These are phyloP conservation scores for Phaenicophaeus curvirostris DNA, from an alignment of 2,797 vertebrate genomes.

Conservation along the genomic window DNA sequence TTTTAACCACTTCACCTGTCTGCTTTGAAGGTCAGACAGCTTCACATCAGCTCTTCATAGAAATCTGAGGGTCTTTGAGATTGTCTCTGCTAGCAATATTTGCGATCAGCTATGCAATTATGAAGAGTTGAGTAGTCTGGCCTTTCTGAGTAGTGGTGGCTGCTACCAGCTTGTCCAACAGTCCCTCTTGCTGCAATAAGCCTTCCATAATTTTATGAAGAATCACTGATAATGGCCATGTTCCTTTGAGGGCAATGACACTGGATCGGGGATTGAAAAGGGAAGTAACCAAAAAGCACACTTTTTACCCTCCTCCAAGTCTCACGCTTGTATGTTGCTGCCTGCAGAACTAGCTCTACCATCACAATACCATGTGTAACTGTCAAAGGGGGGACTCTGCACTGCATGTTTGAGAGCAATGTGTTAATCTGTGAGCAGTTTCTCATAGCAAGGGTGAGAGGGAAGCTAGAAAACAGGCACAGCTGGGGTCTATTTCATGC, in stretches of 20 bases:
- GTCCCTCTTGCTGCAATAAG: background rate
- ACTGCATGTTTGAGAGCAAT: too few species aligned
- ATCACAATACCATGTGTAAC: too few species aligned
- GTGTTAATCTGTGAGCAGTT: too few species aligned
- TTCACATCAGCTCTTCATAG: background rate
- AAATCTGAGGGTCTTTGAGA: background rate
- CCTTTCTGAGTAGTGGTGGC: background rate
- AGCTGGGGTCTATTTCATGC: background rate
- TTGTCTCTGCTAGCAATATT: background rate
- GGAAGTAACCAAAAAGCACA: background rate
- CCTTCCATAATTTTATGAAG: background rate
- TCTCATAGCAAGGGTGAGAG: too few species aligned
- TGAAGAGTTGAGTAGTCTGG: background rate
- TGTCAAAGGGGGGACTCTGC: too few species aligned
- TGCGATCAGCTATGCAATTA: background rate
- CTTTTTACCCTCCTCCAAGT: fast-evolving
- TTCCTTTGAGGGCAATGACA: background rate
- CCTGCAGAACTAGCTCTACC: background rate
- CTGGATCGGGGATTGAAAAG: background rate
- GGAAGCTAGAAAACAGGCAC: too few species aligned
- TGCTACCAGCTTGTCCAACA: too few species aligned
- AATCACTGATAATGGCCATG: background rate
- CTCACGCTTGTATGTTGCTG: fast-evolving
- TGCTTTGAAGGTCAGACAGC: background rate
- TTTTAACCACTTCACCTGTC: background rate